Conservation (phyloP, 2,113 vertebrate species). For the Macquaria ambigua region DNA sequence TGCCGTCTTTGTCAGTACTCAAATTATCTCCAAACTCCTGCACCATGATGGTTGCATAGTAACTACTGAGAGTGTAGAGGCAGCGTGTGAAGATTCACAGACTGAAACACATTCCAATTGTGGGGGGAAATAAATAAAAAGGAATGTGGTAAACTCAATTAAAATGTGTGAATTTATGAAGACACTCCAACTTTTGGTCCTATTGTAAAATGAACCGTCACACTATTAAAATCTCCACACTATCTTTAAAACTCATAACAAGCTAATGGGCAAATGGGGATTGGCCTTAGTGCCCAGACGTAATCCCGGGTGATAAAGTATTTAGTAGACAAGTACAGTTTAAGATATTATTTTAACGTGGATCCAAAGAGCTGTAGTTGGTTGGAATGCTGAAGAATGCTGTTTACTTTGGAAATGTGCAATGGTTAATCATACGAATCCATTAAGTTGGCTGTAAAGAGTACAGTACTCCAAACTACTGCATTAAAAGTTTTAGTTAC, state of each 20-base stretch:
- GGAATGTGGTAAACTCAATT: conserved; percentile 22
- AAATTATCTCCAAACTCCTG: conserved; percentile 9
- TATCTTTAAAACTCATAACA: conserved; percentile 34
- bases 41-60: conserved; percentile 25
- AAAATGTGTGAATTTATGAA: conserved; percentile 26
- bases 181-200: not conserved
- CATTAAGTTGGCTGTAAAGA: not conserved
- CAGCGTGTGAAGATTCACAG: conserved; percentile 49
- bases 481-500: conserved; percentile 8
- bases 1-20: conserved; percentile 10
- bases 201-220: conserved; percentile 30
- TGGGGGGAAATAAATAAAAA: conserved; percentile 14
- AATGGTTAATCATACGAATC: not conserved
- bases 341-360: conserved; percentile 4
- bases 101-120: not conserved
- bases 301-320: conserved; percentile 1
- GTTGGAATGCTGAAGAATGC: not conserved
- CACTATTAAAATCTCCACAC: conserved; percentile 3
- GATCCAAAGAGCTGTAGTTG: not conserved
- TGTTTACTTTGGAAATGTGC: not conserved
- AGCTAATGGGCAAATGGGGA: conserved; percentile 26
- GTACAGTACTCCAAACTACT: not conserved
- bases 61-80: conserved; percentile 28
- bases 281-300: not conserved
- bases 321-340: conserved; percentile 8